Conservation (phyloP, 2,888 invertebrate genomes). For the Scelioninae gen. 1 region DNA sequence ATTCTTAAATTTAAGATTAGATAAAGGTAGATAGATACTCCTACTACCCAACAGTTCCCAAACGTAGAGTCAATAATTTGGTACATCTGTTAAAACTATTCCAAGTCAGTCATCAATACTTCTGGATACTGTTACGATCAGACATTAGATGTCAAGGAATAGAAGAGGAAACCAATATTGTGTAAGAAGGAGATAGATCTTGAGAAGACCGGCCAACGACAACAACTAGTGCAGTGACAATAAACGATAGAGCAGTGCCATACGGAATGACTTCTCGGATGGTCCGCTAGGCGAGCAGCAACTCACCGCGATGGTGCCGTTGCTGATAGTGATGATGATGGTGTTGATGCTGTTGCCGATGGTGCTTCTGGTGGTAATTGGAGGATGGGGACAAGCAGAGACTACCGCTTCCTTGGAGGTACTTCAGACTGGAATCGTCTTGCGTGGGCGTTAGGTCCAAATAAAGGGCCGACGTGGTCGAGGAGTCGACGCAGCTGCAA, state of each 20-base stretch:
- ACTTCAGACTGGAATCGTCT: slow-evolving; percentile 74
- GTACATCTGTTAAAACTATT: too few species aligned
- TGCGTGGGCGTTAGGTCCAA: slow-evolving; percentile 78
- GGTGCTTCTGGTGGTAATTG: slow-evolving; percentile 71
- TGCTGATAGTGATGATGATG: slow-evolving; percentile 85
- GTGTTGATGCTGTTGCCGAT: slow-evolving; percentile 73
- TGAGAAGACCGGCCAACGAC: slow-evolving; percentile 73
- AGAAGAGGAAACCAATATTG: too few species aligned
- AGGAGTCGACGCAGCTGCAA: slow-evolving; percentile 67
- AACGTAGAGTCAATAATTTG: too few species aligned
- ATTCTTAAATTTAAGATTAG: too few species aligned
- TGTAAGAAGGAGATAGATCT: slow-evolving; percentile 4
- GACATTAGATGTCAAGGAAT: too few species aligned
- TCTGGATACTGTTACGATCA: too few species aligned
- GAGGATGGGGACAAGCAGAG: slow-evolving; percentile 79
- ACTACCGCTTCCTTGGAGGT: slow-evolving; percentile 71
- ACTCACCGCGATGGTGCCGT: slow-evolving; percentile 85
- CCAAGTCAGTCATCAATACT: too few species aligned
- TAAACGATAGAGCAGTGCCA: slow-evolving; percentile 51
- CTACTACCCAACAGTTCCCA: too few species aligned
- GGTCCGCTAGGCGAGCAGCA: slow-evolving; percentile 85
- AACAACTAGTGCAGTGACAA: slow-evolving; percentile 70
- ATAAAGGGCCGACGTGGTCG: slow-evolving; percentile 69
- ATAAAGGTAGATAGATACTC: too few species aligned
- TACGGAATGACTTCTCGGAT: slow-evolving; percentile 73